Conservation (phyloP, 2,888 invertebrate species). For the Galerucella calmariensis region DNA sequence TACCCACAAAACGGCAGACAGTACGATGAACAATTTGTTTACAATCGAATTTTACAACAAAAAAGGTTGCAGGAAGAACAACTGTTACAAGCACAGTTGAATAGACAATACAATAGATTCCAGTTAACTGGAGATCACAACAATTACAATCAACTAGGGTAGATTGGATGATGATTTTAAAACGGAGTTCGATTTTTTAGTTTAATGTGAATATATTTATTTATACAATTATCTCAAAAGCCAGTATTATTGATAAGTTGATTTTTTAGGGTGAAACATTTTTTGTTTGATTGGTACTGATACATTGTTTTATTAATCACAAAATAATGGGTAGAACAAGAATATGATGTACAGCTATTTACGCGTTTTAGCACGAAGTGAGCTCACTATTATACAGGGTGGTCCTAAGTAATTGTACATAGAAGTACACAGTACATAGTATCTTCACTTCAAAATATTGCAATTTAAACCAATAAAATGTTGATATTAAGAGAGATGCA, state of each 20-base stretch:
- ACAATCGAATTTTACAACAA: constrained; percentile 54
- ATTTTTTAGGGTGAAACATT: background rate
- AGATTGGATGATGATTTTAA: constrained; percentile 12
- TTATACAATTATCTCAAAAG: background rate
- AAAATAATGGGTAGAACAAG: no score
- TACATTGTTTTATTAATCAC: no score
- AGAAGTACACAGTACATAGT: no score
- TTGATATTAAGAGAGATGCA: no score
- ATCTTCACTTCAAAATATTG: no score
- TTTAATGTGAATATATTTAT: background rate
- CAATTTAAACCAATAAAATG: no score
- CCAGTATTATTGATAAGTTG: background rate
- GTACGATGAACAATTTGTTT: constrained; percentile 51
- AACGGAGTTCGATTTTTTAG: background rate
- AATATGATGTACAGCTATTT: no score
- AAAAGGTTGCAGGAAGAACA: constrained; percentile 52
- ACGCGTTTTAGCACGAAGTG: no score
- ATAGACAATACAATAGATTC: constrained; percentile 58
- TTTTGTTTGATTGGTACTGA: no score
- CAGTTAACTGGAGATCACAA: constrained; percentile 52
- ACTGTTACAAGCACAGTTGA: constrained; percentile 53
- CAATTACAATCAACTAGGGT: constrained; percentile 52
- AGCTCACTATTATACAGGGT: no score
- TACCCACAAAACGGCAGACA: constrained; percentile 50
- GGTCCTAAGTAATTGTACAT: no score